Base-by-base conservation (phyloP, 30 jellyfish, hydroid and myxozoan species). In the Morbakka virulenta region DNA sequence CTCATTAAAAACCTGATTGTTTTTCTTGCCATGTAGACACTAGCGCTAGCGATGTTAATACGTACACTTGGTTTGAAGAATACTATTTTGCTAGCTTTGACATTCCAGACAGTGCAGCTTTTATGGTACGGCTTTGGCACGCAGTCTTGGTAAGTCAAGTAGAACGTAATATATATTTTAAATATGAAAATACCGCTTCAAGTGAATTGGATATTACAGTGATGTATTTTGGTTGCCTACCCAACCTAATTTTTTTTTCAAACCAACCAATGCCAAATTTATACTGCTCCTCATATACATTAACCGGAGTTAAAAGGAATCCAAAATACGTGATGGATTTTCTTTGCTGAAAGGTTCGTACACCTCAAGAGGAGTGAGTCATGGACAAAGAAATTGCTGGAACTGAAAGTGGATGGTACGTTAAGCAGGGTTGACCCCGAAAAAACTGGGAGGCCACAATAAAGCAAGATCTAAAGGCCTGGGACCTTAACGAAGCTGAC, bases 111-210 rank as follows among this genome's bases (percentile, higher is more conserved):
- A 14, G 70, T 87, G 77, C 99, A 93, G 63, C 86, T 93, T 51
- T 70, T 93, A 4, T 93, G 99, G 95, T 93, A 93, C 77, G 99
- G 96, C n/a, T 85, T 93, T 33, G 95, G 97, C 69, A 93, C 94
- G 24, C 96, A 72, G 73, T 26, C 89, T 33, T 93, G 99, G 99
- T 93, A 72, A 64, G 86, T 50, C 25, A 63, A 24, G 2, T 50
- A 63, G 24, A 9, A 6, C 24, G 11, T 31, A 9, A 9, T 12
- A 6, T 57, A 6, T 12, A 57, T 57, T 22, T 47, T 47, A 47
- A 47, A 47, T n/a, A 11, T 9, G n/a, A 47, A 9, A 47, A 11
- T 47, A 9, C 11, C 61, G 61, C 61, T n/a, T 11, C 61, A 47
- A n/a, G n/a, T 47, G 11, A 9, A 57, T 57, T 57, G 20, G 17